phyloP scores from a whole-genome alignment of 1,140 invertebrate genomes.

The Heterodera schachtii region DNA sequence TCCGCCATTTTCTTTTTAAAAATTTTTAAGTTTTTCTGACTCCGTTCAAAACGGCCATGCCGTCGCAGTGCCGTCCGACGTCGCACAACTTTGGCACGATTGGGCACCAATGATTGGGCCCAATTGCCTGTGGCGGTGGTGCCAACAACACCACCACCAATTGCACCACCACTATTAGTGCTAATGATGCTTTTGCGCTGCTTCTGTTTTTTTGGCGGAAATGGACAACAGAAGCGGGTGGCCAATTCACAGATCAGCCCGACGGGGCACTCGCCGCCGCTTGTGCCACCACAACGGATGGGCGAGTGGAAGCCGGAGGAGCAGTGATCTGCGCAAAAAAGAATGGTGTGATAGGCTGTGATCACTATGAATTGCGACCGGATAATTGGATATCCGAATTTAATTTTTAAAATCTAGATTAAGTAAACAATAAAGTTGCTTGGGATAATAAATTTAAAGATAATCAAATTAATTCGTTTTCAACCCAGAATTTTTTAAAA shows the following conservation, averaged over 20 bases:
- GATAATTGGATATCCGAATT: too few relatives aligned
- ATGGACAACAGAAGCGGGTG: conserved; percentile 55
- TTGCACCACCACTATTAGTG: conserved; percentile 12
- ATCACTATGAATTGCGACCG: too few relatives aligned
- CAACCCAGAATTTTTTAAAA: too few relatives aligned
- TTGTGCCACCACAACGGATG: conserved; percentile 44
- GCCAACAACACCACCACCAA: too few relatives aligned
- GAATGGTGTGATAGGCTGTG: too few relatives aligned
- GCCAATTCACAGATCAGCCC: conserved; percentile 56
- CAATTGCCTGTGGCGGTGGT: conserved; percentile 6
- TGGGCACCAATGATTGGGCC: too few relatives aligned
- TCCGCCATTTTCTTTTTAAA: not conserved
- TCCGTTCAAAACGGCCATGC: conserved; percentile 25
- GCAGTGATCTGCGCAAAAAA: conserved; percentile 35
- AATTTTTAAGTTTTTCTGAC: not conserved
- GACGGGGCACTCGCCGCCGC: conserved; percentile 49
- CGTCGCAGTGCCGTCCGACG: not conserved
- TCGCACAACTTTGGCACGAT: not conserved
- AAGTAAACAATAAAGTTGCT: too few relatives aligned
- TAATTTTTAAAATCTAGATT: too few relatives aligned
- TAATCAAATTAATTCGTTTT: too few relatives aligned
- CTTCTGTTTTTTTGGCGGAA: conserved; percentile 27
- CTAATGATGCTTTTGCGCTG: not conserved
- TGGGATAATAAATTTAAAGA: too few relatives aligned
- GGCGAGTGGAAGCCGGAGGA: conserved; percentile 58